These are phyloP conservation scores for Neoitamus cyanurus DNA, from an alignment of 2,888 invertebrate genomes.

Conservation along the genomic window DNA sequence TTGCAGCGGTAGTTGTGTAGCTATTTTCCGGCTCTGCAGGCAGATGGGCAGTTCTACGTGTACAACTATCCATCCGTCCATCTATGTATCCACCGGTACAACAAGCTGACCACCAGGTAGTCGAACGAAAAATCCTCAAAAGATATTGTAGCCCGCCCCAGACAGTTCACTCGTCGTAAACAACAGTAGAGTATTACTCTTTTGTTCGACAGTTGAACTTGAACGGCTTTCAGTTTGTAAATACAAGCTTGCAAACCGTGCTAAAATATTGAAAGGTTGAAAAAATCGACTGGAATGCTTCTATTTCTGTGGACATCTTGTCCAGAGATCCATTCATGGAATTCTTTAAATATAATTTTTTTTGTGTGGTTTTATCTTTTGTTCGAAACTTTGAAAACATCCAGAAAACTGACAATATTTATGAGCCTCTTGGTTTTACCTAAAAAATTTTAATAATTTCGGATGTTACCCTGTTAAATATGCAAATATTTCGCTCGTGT, in stretches of 20 bases:
- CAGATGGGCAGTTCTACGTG: background rate
- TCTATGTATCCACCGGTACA: background rate
- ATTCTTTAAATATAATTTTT: background rate
- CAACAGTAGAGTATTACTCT: background rate
- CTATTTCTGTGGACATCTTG: background rate
- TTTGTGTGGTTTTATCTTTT: background rate
- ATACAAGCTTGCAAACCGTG: background rate
- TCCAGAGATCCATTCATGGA: background rate
- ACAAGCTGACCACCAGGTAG: background rate
- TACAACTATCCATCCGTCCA: background rate
- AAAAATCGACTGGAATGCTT: no score
- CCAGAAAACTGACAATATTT: background rate
- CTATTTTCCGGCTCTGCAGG: background rate
- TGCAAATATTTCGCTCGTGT: slow-evolving; percentile 15
- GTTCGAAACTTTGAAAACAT: background rate
- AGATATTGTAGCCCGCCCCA: background rate
- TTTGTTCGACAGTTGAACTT: background rate
- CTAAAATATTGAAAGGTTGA: background rate
- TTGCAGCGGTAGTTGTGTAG: background rate
- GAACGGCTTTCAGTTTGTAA: background rate
- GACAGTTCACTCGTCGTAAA: background rate
- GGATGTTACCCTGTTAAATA: background rate
- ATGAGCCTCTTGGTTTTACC: background rate
- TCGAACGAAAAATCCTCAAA: background rate
- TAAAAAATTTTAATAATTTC: background rate